Evolutionary conservation across 1,140 invertebrate species (phyloP).

Genomic region (Anoplolepis gracilipes): DNA sequence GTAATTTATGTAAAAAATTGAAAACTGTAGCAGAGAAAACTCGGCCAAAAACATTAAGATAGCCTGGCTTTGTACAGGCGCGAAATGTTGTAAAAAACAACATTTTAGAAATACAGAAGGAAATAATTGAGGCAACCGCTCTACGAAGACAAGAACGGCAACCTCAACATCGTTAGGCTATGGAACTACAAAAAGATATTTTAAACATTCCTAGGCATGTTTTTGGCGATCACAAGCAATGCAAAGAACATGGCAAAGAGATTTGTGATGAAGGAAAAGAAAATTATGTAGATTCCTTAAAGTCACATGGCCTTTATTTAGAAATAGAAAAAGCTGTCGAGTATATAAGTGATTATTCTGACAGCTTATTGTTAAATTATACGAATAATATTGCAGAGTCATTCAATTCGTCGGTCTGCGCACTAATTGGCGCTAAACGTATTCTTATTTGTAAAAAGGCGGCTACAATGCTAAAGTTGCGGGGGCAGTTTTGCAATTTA

Average conservation of each 20-base stretch:
- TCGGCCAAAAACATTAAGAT: no score
- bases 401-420: not conserved
- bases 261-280: not conserved
- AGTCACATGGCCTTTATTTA: not conserved
- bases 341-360: not conserved
- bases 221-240: no score
- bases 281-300: not conserved
- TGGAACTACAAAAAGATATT: no score
- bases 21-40: not conserved
- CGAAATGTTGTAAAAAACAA: conserved; percentile 18
- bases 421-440: not conserved
- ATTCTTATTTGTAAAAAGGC: not conserved
- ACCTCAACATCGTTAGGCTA: no score
- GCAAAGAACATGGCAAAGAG: not conserved
- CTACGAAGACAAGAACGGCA: no score
- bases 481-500: not conserved
- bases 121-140: not conserved
- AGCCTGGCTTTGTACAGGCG: not conserved
- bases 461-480: not conserved
- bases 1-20: not conserved
- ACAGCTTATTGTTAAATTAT: not conserved
- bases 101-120: conserved; percentile 1
- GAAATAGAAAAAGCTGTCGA: not conserved
- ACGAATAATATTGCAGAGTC: not conserved
- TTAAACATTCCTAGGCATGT: no score